These are phyloP conservation scores for Aplocera efformata DNA, from an alignment of 2,888 invertebrate genomes.

Conservation along the genomic window DNA sequence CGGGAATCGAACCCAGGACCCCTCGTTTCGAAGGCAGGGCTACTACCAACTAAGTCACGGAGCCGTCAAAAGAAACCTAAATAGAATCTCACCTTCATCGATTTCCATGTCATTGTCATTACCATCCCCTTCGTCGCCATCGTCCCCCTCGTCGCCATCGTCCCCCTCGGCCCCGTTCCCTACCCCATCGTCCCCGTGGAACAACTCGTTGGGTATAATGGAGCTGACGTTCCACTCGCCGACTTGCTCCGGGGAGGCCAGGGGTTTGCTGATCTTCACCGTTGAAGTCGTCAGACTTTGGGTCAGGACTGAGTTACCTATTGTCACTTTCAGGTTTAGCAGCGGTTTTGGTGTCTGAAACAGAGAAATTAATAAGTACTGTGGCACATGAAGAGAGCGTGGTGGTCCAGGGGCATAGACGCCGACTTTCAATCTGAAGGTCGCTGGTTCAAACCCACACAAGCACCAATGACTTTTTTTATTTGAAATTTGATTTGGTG, in stretches of 20 bases:
- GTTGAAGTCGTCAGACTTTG: slow-evolving; percentile 46
- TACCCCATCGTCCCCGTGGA: slow-evolving; percentile 7
- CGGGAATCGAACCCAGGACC: too few relatives aligned
- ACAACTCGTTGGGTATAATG: slow-evolving; percentile 18
- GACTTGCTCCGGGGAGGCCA: slow-evolving; percentile 12
- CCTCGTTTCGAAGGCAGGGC: too few relatives aligned
- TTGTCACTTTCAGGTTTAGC: slow-evolving; percentile 51
- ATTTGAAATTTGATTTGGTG: too few relatives aligned
- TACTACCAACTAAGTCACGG: too few relatives aligned
- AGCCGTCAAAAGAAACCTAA: too few relatives aligned
- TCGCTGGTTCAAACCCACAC: too few relatives aligned
- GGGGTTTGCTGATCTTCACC: slow-evolving; percentile 23
- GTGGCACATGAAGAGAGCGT: too few relatives aligned
- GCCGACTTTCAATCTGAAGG: too few relatives aligned
- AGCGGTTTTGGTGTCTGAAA: slow-evolving; percentile 42
- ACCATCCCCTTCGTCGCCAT: slow-evolving; percentile 29
- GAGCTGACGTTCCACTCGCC: not conserved
- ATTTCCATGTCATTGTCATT: slow-evolving; percentile 50
- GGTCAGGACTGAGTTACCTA: slow-evolving; percentile 50
- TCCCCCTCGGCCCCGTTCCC: slow-evolving; percentile 27
- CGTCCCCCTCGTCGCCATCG: slow-evolving; percentile 21
- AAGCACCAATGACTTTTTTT: too few relatives aligned
- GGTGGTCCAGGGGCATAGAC: too few relatives aligned
- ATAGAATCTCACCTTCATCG: slow-evolving; percentile 49
- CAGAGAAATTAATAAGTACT: slow-evolving; percentile 2